phyloP scores from a whole-genome alignment of 2,888 invertebrate species.

The Morpho achilles region DNA sequence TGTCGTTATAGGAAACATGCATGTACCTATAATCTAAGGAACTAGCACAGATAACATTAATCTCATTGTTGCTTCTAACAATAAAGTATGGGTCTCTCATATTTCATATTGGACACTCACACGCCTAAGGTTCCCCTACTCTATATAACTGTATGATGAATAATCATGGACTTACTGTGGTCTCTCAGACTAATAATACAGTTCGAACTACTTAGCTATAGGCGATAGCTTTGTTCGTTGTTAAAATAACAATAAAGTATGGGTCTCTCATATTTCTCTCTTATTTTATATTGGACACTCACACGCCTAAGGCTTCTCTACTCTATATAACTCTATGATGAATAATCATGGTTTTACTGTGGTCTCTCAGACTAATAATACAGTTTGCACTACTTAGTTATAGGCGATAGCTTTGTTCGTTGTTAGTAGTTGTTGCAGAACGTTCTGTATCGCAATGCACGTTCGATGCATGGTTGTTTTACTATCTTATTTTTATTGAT shows the following conservation, averaged over 20 bases:
- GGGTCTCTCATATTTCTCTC: neutral
- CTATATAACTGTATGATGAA: too few species aligned
- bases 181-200: slow-evolving; percentile 18
- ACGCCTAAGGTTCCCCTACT: too few species aligned
- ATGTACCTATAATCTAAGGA: too few species aligned
- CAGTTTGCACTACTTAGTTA: slow-evolving; percentile 17
- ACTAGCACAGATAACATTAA: too few species aligned
- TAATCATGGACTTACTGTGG: neutral
- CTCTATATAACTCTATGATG: neutral
- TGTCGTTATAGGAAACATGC: too few species aligned
- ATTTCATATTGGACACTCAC: too few species aligned
- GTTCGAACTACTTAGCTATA: slow-evolving; percentile 15
- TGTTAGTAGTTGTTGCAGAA: slow-evolving; percentile 16
- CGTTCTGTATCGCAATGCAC: slow-evolving; percentile 24
- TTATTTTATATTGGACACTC: neutral
- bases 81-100: too few species aligned
- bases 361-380: slow-evolving; percentile 16
- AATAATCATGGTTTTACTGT: neutral
- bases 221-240: slow-evolving; percentile 15
- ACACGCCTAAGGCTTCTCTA: neutral
- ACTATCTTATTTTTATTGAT: slow-evolving; percentile 39
- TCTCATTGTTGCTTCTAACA: too few species aligned
- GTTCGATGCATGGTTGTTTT: slow-evolving; percentile 39
- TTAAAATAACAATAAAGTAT: neutral
- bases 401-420: slow-evolving; percentile 14